phyloP scores from a whole-genome alignment of 2,113 vertebrate genomes.

The Corythaixoides concolor region DNA sequence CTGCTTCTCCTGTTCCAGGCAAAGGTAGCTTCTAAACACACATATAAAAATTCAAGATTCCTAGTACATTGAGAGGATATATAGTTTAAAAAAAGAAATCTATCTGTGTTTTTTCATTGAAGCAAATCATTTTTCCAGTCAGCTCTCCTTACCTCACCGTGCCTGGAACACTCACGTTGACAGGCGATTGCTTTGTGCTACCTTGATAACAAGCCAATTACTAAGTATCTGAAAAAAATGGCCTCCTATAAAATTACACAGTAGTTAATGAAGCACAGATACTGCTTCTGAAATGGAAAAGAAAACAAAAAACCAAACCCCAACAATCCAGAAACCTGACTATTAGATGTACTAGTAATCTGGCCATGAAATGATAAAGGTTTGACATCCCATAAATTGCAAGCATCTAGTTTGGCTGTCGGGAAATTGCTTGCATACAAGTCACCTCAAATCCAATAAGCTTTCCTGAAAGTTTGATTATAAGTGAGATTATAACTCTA shows the following conservation, averaged over 20 bases:
- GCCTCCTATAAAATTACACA: conserved; percentile 68
- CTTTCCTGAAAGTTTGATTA: conserved; percentile 60
- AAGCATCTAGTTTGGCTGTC: conserved; percentile 2
- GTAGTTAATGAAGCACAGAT: conserved; percentile 74
- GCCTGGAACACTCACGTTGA: conserved; percentile 28
- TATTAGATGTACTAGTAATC: conserved; percentile 30
- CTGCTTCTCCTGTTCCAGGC: background rate
- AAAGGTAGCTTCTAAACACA: background rate
- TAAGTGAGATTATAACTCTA: conserved; percentile 69
- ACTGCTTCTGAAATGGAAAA: conserved; percentile 8
- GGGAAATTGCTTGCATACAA: conserved; percentile 48
- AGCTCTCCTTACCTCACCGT: conserved; percentile 52
- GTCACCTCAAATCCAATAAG: conserved; percentile 53
- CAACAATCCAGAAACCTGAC: conserved; percentile 30
- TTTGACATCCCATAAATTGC: conserved; percentile 41
- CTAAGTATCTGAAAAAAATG: conserved; percentile 56
- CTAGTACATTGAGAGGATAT: background rate
- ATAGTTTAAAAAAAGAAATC: conserved; percentile 24
- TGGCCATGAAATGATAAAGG: conserved; percentile 24
- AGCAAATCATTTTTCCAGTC: conserved; percentile 48
- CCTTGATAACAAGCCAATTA: conserved; percentile 70
- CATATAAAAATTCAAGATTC: background rate
- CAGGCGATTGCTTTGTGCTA: conserved; percentile 39
- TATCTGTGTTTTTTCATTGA: conserved; percentile 50
- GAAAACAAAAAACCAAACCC: background rate